Base-by-base conservation (phyloP, 2,113 vertebrate genomes). In the Barbus barbus region DNA sequence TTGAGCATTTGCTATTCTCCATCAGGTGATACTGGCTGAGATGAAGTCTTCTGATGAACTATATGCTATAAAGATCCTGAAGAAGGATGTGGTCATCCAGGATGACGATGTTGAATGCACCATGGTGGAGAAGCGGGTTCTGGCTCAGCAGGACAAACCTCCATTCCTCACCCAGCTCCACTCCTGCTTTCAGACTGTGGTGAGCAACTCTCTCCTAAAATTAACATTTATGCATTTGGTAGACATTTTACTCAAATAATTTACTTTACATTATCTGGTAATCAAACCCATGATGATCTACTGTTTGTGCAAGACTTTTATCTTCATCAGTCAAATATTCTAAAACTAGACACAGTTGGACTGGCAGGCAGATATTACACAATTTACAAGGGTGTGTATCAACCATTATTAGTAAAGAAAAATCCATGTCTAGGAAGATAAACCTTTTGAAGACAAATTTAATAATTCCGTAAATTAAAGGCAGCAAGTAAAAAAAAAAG, bases 11-110 rank as follows among this genome's bases (percentile, higher is more conserved):
- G 51, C 5, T 73, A 28, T 58, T 20, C 24, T 65, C 24, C 56
- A 33, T 38, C 28, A 99, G 98, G 98, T 99, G 87, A 97, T 99
- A 96, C 91, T 99, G n/a, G 96, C 96, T 0, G 97, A 99, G 90
- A 95, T 96, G 91, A 98, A 96, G 90, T 85, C 92, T 14, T 93
- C 93, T 0, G 95, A 75, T 51, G 44, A 51, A 51, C 46, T 75
- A 5, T 75, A 28, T 75, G 73, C 73, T 75, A 75, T 75, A 51
- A 75, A 75, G 24, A 75, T 75, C 46, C 46, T 75, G 44, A 75
- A 75, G 73, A 75, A 75, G 46, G 73, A 75, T 75, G 73, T 75
- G 44, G 46, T 75, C 73, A 75, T 75, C 44, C 73, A 75, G 73
- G 73, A 75, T 75, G 73, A 75, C 31, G 73, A 75, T 31, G 73